A percentile compares a stretch with the other conserved stretches of the same genome.
These are phyloP conservation scores for Carpatolechia fugitivella DNA, from an alignment of 2,888 invertebrate genomes.

Conservation along the genomic window DNA sequence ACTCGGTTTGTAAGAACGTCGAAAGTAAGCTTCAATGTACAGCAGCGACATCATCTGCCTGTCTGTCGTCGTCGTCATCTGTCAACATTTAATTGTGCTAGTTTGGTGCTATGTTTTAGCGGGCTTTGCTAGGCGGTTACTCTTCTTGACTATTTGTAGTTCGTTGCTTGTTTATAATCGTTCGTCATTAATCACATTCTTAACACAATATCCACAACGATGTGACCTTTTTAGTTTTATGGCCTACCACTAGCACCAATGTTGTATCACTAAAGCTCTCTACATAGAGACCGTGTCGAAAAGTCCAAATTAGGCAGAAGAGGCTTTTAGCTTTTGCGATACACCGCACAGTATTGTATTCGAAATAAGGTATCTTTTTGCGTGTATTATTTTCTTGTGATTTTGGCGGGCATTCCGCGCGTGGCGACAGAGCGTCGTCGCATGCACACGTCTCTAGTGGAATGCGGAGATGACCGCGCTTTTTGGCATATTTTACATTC, in stretches of 20 bases:
- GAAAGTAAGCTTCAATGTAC: no score
- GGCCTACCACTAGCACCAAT: constrained; percentile 45
- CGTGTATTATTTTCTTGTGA: constrained; percentile 25
- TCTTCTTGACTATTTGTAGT: no score
- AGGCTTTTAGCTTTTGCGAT: constrained; percentile 9
- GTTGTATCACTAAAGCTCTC: constrained; percentile 15
- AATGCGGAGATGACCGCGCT: constrained; percentile 73
- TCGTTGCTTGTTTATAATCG: constrained; percentile 52
- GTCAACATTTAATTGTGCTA: no score
- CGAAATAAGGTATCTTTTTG: constrained; percentile 36
- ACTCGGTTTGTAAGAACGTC: no score
- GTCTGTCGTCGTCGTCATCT: no score
- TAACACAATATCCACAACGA: constrained; percentile 40
- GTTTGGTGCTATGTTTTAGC: no score
- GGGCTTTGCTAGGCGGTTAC: no score
- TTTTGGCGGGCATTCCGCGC: constrained; percentile 56
- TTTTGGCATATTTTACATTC: constrained; percentile 51
- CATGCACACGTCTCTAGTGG: constrained; percentile 47
- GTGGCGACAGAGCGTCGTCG: constrained; percentile 33
- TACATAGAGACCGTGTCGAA: constrained; percentile 20
- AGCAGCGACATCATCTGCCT: no score
- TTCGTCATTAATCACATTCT: constrained; percentile 36
- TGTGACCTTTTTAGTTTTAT: constrained; percentile 29
- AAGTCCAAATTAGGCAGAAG: constrained; percentile 22
- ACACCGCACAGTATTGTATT: constrained; percentile 24